A percentile compares a stretch with the other conserved stretches of the same genome.
phyloP scores from a whole-genome alignment of 2,797 vertebrate genomes.

The Gorsachius magnificus region DNA sequence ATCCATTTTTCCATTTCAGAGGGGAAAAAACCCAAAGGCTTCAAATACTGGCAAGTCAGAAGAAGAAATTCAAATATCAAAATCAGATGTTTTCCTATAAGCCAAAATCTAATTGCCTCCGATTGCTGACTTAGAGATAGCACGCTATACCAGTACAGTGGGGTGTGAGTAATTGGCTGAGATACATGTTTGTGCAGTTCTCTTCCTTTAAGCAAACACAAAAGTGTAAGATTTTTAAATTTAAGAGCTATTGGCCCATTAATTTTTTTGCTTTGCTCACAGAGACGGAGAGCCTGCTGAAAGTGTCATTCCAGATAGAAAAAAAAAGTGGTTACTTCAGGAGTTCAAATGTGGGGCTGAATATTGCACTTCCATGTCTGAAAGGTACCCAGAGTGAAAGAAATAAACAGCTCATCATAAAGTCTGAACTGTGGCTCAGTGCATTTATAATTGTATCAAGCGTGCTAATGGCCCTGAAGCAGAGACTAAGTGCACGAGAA shows the following conservation, averaged over 20 bases:
- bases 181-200: not conserved
- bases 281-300: not conserved
- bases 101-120: not conserved
- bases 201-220: conserved; percentile 1
- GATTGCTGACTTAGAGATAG: not conserved
- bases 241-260: not conserved
- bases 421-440: not conserved
- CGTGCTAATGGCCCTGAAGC: not conserved
- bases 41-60: not conserved
- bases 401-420: not conserved
- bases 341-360: not conserved
- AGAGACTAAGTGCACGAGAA: not conserved
- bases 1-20: not conserved
- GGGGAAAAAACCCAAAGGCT: not conserved
- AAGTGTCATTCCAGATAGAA: not conserved
- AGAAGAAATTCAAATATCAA: not conserved
- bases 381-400: not conserved
- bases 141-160: not conserved
- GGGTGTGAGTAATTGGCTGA: not conserved
- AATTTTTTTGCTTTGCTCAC: not conserved
- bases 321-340: not conserved
- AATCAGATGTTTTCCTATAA: not conserved
- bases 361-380: not conserved
- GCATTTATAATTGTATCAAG: not conserved
- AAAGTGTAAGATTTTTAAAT: not conserved